Evolutionary conservation across 1,140 invertebrate species (phyloP), one percentile per base, ranked within the genome.

Genomic region (Drosophila bipectinata): DNA sequence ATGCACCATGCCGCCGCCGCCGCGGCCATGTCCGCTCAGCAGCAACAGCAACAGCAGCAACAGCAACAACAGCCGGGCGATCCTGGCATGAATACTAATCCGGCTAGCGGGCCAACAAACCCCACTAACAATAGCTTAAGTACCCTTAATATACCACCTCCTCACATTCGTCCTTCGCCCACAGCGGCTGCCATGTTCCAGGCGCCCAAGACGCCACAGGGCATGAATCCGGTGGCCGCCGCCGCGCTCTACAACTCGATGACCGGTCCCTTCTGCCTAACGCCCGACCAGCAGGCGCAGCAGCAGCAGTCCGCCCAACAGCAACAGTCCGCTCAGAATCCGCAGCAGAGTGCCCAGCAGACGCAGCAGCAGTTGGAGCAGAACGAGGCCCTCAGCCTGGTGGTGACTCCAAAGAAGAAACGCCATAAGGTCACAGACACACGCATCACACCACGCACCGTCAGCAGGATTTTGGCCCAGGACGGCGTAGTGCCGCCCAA

Each of bases 361-460:
- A 91, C 93, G 90, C 82, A 91, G 45, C 88, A 90, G 76, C 67
- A 88, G 57, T 56, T 91, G 26, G 97, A 98, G 92, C 98, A 99
- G 92, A 98, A 98, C 89, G 98, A 99, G 92, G 96, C 98, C 0
- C 94, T 99, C 9, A 97, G 97, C 80, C 94, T 99, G 71, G 97
- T 99, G 24, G 97, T 99, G 66, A 96, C 96, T 24, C 97, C 97
- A 0, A 98, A 98, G 92, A 98, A 98, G 93, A 99, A 98, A 93
- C 94, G 98, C 15, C 98, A 99, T 91, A 99, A 99, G 95, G 96
- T 99, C 59, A 99, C 98, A 12, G 98, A 99, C 91, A 98, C 98
- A 41, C 94, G 98, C 66, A 97, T 99, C 60, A 98, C 98, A 8
- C 98, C 98, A 4, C 94, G 97, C 60, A 97, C 97, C 37, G 96